These are phyloP conservation scores for Amphibalanus amphitrite DNA, from an alignment of 1,140 invertebrate species.

Conservation along the genomic window DNA sequence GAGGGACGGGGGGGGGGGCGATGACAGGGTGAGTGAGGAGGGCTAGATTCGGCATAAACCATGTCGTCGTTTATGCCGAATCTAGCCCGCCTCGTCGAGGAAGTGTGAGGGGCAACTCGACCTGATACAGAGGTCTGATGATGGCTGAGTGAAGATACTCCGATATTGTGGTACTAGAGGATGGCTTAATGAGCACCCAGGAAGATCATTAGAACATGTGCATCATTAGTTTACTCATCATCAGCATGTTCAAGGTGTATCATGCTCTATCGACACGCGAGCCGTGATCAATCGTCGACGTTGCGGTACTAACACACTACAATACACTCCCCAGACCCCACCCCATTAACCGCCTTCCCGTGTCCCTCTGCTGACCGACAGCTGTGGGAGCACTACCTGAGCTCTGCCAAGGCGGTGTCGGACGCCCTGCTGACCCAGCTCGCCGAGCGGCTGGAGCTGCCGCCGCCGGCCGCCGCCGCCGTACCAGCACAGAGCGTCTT, in stretches of 20 bases:
- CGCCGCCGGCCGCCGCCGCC: slow-evolving; percentile 49
- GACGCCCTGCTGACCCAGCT: slow-evolving; percentile 65
- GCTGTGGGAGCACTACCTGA: slow-evolving; percentile 62
- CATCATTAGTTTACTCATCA: no score
- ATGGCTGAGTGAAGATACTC: background rate
- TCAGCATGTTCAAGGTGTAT: no score
- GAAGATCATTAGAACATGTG: no score
- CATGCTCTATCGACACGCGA: no score
- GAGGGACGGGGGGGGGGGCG: no score
- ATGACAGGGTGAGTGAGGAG: no score
- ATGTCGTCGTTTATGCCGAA: slow-evolving; percentile 23
- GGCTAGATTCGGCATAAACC: slow-evolving; percentile 19
- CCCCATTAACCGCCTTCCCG: no score
- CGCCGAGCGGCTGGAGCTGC: slow-evolving; percentile 65
- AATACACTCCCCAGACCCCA: no score
- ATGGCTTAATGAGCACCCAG: no score
- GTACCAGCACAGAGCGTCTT: slow-evolving; percentile 49
- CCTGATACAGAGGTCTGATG: slow-evolving; percentile 14
- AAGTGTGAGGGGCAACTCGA: background rate
- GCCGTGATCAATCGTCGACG: no score
- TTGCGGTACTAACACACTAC: no score
- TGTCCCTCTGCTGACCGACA: background rate
- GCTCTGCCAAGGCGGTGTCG: slow-evolving; percentile 57
- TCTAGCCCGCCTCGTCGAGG: slow-evolving; percentile 21
- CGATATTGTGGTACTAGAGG: no score